Evolutionary conservation across 2,888 invertebrate species (phyloP).

Genomic region (Lymantria monacha): DNA sequence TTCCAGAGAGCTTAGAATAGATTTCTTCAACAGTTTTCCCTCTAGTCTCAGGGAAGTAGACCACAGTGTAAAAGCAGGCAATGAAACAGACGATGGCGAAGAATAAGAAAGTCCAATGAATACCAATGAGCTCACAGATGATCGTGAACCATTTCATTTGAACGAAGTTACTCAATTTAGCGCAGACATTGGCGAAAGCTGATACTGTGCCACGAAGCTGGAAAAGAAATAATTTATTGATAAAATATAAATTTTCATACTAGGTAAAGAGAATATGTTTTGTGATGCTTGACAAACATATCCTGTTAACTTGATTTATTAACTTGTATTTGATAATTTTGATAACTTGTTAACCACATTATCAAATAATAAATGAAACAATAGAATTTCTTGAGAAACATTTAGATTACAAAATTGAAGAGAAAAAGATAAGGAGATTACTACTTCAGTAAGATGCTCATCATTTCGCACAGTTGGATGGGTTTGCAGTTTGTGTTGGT

Average conservation of each 20-base stretch:
- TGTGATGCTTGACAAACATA: no score
- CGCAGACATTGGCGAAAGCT: constrained; percentile 68
- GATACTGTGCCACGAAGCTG: constrained; percentile 74
- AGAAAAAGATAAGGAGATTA: no score
- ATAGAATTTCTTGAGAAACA: no score
- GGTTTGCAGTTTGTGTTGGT: no score
- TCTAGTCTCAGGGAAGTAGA: constrained; percentile 68
- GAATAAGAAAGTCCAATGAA: constrained; percentile 71
- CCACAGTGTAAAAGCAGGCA: constrained; percentile 58
- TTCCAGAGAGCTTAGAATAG: constrained; percentile 57
- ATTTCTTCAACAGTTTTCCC: constrained; percentile 67
- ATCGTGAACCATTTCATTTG: constrained; percentile 74
- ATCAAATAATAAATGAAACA: no score
- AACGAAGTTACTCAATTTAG: constrained; percentile 71
- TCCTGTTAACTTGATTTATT: no score
- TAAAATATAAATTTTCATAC: neutral
- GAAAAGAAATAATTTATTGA: constrained; percentile 20
- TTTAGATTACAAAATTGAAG: no score
- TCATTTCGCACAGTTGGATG: no score
- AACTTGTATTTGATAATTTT: no score
- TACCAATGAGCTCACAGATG: constrained; percentile 61
- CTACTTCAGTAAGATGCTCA: no score
- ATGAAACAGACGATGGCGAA: constrained; percentile 62
- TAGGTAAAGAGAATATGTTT: neutral
- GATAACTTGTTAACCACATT: no score